Conservation (phyloP, 2,113 vertebrate genomes). For the Sorex fumeus region DNA sequence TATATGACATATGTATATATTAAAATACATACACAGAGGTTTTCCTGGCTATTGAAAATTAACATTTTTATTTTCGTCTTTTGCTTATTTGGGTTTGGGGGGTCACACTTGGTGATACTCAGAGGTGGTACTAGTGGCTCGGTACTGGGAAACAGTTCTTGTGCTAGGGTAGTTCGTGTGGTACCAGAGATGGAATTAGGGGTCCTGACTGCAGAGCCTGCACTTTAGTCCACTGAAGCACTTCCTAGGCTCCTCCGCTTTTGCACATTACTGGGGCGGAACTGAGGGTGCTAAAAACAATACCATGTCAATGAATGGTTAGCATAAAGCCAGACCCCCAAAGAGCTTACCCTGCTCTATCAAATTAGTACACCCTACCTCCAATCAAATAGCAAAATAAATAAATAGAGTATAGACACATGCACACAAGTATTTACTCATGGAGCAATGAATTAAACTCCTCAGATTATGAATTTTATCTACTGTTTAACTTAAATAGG, state of each 20-base stretch:
- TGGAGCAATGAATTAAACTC: neutral
- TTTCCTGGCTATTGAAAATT: too few relatives aligned
- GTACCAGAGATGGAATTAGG: too few relatives aligned
- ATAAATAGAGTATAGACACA: neutral
- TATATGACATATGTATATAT: too few relatives aligned
- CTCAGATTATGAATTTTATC: constrained; percentile 2
- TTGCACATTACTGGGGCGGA: neutral
- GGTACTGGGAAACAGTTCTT: too few relatives aligned
- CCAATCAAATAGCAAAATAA: neutral
- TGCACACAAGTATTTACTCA: neutral
- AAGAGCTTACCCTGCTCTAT: neutral
- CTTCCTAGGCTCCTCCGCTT: neutral
- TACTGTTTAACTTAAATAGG: constrained; percentile 14
- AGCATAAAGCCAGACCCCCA: neutral
- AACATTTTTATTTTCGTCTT: too few relatives aligned
- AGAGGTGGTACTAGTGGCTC: too few relatives aligned
- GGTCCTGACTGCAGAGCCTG: too few relatives aligned
- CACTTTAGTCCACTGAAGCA: too few relatives aligned
- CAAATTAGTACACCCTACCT: neutral
- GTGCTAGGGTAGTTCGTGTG: too few relatives aligned
- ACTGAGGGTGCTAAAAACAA: neutral
- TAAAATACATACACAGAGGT: too few relatives aligned
- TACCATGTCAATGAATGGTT: neutral
- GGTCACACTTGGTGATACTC: too few relatives aligned
- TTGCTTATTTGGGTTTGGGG: too few relatives aligned